Base-by-base conservation (phyloP, 2,888 invertebrate genomes). In the Pachycephus smyrnensis region DNA sequence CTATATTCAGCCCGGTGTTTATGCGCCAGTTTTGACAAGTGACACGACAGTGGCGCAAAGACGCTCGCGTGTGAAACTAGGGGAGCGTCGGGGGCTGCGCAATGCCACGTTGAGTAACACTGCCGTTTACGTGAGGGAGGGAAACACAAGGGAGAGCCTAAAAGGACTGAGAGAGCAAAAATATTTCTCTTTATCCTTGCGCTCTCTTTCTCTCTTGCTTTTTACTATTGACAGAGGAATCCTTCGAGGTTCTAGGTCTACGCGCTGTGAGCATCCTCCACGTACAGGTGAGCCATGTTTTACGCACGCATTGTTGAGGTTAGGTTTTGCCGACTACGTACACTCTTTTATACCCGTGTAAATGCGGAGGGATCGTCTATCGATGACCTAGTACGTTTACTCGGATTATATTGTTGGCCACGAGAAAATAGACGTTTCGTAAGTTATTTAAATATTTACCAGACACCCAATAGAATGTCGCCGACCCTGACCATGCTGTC, bases 21-120 rank as follows among this genome's bases (percentile, higher is more conserved):
- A 33, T 71, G 71, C 71, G 32, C 32, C 71, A 71, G 71, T 71
- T 71, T 71, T 31, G 71, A 71, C 71, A 71, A 71, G 71, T 71
- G 71, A 71, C 31, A 12, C 71, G 71, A 55, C 23, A 55, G 71
- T 71, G 71, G 71, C 33, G 71, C 71, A 33, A 71, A 11, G 86
- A 87, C 78, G 86, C 86, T 75, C 71, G 84, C 3, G 82, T 81
- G 68, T 86, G 86, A 4, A 76, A 77, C 15, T 78, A 83, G 30
- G 79, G 85, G 33, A 80, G 86, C 11, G 77, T 83, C 73, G 78
- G 85, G 74, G 80, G 83, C 68, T 86, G 84, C 73, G 84, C 55
- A 23, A 55, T 55, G 55, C 55, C 23, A 55, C 23, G 55, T 55
- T 55, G 55, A 55, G 55, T 55, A 55, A 23, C 23, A 23, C 55